Evolutionary conservation across 2,113 vertebrate genomes (phyloP).

Genomic region (Scomber japonicus): DNA sequence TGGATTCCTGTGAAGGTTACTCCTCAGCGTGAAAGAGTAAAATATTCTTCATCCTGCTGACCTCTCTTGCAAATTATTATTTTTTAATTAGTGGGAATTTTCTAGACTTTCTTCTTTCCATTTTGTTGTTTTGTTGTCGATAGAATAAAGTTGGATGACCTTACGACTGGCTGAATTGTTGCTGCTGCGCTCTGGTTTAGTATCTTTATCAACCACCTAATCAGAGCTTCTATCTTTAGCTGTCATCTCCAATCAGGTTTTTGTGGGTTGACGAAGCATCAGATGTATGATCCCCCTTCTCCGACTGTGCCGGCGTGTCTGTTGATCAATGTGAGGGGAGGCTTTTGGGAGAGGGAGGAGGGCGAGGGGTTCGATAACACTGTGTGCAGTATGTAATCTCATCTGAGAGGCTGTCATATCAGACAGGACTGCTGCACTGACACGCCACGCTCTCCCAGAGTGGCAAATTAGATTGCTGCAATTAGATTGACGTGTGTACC

Average conservation of each 20-base stretch:
- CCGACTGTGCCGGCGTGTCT: conserved; percentile 22
- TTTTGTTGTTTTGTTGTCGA: background rate
- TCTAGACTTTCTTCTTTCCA: background rate
- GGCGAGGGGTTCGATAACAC: conserved; percentile 62
- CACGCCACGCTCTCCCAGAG: conserved; percentile 60
- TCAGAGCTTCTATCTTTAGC: conserved; percentile 61
- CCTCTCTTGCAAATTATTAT: background rate
- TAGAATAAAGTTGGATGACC: conserved; percentile 10
- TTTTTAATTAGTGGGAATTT: conserved; percentile 8
- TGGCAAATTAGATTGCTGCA: conserved; percentile 73
- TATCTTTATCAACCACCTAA: conserved; percentile 58
- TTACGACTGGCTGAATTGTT: conserved; percentile 1
- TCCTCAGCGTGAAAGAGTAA: background rate
- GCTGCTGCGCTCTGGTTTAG: background rate
- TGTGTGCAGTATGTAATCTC: conserved; percentile 76
- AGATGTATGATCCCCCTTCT: conserved; percentile 39
- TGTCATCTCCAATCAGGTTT: conserved; percentile 67
- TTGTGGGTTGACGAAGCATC: conserved; percentile 54
- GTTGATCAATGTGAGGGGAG: conserved; percentile 69
- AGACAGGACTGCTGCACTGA: conserved; percentile 68
- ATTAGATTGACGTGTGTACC: conserved; percentile 68
- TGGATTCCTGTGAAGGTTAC: conserved; percentile 32
- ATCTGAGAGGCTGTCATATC: conserved; percentile 77
- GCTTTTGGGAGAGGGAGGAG: conserved; percentile 58
- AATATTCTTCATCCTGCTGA: background rate